phyloP scores from a whole-genome alignment of 2,888 invertebrate genomes.

The Parnassius apollo region DNA sequence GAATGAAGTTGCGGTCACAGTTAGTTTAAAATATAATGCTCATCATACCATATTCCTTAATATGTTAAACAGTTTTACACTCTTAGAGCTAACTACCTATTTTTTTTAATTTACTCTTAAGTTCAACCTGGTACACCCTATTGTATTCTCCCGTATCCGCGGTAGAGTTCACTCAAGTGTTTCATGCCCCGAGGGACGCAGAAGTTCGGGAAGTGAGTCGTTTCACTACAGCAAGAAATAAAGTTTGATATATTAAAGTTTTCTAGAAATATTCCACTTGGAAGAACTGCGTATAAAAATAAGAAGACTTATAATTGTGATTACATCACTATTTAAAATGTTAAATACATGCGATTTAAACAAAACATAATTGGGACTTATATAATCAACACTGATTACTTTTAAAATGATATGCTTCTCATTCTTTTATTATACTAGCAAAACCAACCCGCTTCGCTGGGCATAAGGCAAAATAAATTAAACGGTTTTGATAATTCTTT shows the following conservation, averaged over 20 bases:
- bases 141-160: constrained; percentile 28
- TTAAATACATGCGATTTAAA: no score
- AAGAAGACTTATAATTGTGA: not conserved
- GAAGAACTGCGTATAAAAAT: not conserved
- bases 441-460: no score
- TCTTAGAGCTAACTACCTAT: not conserved
- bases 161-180: constrained; percentile 29
- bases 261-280: constrained; percentile 5
- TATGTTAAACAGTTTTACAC: not conserved
- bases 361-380: no score
- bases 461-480: no score
- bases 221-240: constrained; percentile 4
- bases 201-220: constrained; percentile 23
- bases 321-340: no score
- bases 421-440: no score
- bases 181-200: constrained; percentile 27
- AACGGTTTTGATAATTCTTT: no score
- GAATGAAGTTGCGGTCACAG: no score
- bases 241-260: constrained; percentile 13
- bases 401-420: no score
- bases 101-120: constrained; percentile 16
- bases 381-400: no score
- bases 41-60: no score
- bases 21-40: no score
- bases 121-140: constrained; percentile 20